Conservation (phyloP, 2,113 vertebrate species). For the Solea solea region DNA sequence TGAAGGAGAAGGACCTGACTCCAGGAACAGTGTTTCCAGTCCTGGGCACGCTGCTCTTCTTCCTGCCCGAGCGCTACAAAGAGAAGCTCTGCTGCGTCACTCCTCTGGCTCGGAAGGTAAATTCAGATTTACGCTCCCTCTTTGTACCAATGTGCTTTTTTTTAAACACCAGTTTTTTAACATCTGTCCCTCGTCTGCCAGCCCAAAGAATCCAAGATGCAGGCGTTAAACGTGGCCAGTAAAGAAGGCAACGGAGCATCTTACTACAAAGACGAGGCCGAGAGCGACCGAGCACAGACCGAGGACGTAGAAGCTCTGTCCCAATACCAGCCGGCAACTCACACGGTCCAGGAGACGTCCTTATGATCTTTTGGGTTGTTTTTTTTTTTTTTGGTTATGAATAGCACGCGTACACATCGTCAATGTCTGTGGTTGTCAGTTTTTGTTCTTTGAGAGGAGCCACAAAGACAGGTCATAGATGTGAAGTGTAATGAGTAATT, state of each 20-base stretch:
- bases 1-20: slow-evolving; percentile 82
- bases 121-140: neutral
- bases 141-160: neutral
- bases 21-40: slow-evolving; percentile 91
- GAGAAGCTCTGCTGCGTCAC: slow-evolving; percentile 83
- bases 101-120: slow-evolving; percentile 73
- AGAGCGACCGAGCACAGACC: slow-evolving; percentile 34
- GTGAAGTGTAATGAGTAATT: neutral
- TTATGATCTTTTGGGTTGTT: slow-evolving; percentile 70
- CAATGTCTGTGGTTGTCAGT: neutral
- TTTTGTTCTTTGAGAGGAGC: neutral
- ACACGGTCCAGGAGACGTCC: slow-evolving; percentile 83
- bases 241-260: slow-evolving; percentile 77
- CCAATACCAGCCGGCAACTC: slow-evolving; percentile 33
- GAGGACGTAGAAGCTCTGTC: slow-evolving; percentile 40
- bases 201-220: slow-evolving; percentile 51
- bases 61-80: slow-evolving; percentile 84
- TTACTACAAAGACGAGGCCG: slow-evolving; percentile 50
- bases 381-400: neutral
- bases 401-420: neutral
- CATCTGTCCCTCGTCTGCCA: slow-evolving; percentile 36
- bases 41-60: slow-evolving; percentile 85
- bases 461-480: neutral
- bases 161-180: no score
- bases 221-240: slow-evolving; percentile 61